Base-by-base conservation (phyloP, 2,888 invertebrate genomes). In the Amblyteles armatorius region DNA sequence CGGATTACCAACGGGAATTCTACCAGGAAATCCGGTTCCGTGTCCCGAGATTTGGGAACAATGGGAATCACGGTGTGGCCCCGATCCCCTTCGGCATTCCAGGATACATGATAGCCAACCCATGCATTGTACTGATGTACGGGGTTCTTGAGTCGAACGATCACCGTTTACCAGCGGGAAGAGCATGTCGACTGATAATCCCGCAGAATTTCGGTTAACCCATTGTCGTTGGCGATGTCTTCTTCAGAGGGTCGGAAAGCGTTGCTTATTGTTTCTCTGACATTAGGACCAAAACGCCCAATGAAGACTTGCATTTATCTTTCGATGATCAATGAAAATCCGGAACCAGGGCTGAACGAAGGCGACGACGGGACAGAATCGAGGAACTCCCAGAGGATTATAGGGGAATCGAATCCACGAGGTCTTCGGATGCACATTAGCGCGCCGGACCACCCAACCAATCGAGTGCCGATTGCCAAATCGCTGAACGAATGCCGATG, bases 31-130 rank as follows among this genome's bases (percentile, higher is more conserved):
- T 26, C 7, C 71, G 52, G 26, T 57, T 60, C 69, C n/a, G 78
- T 69, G 33, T 13, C 44, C 60, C 26, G 44, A 69, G 78, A 79
- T 60, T 78, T 40, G 44, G 57, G 60, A 48, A 79, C 69, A 69
- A 69, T 79, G 44, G 73, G 60, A 40, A 60, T 69, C 48, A 29
- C n/a, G 69, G 67, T 52, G 57, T 60, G 44, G 73, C 36, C 71
- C 33, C 44, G 55, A 57, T 69, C 57, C 40, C 48, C 19, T 33
- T 48, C 22, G 33, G 57, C 40, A 77, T 67, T 67, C 50, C 16
- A 67, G 36, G 36, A 77, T 68, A 44, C 48, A 71, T 48, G 26
- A n/a, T 68, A 40, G 67, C 26, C 52, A 48, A 40, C 50, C 9
- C 55, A 16, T 26, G 7, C n/a, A 44, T 60, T 68, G 19, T 22